A percentile compares a stretch with the other conserved stretches of the same genome.
phyloP scores from a whole-genome alignment of 2,113 vertebrate genomes.

The Stomatorhinus ivindoensis region DNA sequence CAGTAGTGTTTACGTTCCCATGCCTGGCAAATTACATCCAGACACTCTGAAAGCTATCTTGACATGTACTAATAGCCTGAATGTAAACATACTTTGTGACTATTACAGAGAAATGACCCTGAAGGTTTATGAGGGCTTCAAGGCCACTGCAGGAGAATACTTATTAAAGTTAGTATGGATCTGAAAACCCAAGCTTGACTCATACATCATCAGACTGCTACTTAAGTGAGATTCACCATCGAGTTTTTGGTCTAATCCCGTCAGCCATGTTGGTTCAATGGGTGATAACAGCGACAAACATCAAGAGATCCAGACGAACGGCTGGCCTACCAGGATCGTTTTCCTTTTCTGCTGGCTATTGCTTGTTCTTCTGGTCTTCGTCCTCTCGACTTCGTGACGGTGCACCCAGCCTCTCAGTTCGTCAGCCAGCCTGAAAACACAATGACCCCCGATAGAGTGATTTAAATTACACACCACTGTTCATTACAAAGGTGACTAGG shows the following conservation, averaged over 20 bases:
- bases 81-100: background rate
- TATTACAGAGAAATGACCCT: background rate
- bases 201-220: background rate
- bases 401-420: constrained; percentile 65
- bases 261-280: background rate
- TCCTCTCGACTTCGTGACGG: constrained; percentile 59
- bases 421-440: constrained; percentile 50
- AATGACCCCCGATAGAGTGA: background rate
- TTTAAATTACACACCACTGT: background rate
- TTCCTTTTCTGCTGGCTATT: constrained; percentile 44
- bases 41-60: background rate
- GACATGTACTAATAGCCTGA: background rate
- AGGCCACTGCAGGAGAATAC: background rate
- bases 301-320: background rate
- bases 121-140: background rate
- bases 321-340: constrained; percentile 11
- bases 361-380: constrained; percentile 47
- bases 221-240: background rate
- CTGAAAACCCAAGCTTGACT: background rate
- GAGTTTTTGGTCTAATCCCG: background rate
- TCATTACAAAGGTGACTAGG: background rate
- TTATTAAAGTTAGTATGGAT: background rate
- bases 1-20: constrained; percentile 9
- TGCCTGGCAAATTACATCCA: background rate
- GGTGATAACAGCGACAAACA: background rate